Conservation (phyloP, 1,140 invertebrate genomes). For the Drosophila leontia region DNA sequence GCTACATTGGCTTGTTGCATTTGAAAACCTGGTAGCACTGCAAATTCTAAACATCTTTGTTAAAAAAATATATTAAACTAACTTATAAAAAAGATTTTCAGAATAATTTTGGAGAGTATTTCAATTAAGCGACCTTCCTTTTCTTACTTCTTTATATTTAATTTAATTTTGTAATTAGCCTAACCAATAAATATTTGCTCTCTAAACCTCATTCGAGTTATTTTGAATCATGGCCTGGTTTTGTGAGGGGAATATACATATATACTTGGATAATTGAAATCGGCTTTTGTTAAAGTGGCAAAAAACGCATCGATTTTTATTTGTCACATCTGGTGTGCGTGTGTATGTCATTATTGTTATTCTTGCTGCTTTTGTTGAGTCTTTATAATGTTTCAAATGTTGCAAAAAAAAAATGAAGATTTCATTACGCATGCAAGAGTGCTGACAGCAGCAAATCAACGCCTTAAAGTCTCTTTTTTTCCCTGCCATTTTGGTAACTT, state of each 20-base stretch:
- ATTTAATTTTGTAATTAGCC: too few species aligned
- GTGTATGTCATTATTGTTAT: slow-evolving; percentile 3
- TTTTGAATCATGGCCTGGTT: slow-evolving; percentile 20
- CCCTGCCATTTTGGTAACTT: neutral
- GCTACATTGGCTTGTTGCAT: neutral
- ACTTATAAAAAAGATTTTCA: neutral
- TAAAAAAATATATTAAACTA: neutral
- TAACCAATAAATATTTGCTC: neutral
- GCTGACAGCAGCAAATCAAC: slow-evolving; percentile 59
- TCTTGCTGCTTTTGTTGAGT: slow-evolving; percentile 3
- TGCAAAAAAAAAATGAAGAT: slow-evolving; percentile 37
- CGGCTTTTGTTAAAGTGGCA: slow-evolving; percentile 53
- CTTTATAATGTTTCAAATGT: slow-evolving; percentile 31
- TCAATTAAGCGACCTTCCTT: neutral
- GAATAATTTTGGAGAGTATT: neutral
- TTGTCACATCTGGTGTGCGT: slow-evolving; percentile 18
- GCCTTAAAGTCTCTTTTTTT: neutral
- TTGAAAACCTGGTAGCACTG: neutral
- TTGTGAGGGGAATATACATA: neutral
- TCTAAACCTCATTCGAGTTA: slow-evolving; percentile 4
- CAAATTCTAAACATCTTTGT: neutral
- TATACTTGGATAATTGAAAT: slow-evolving; percentile 30
- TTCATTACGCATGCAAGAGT: slow-evolving; percentile 62
- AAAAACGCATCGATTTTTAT: slow-evolving; percentile 64
- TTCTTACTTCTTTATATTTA: neutral